phyloP scores from a whole-genome alignment of 2,797 vertebrate genomes.

The Leptoclinus maculatus region DNA sequence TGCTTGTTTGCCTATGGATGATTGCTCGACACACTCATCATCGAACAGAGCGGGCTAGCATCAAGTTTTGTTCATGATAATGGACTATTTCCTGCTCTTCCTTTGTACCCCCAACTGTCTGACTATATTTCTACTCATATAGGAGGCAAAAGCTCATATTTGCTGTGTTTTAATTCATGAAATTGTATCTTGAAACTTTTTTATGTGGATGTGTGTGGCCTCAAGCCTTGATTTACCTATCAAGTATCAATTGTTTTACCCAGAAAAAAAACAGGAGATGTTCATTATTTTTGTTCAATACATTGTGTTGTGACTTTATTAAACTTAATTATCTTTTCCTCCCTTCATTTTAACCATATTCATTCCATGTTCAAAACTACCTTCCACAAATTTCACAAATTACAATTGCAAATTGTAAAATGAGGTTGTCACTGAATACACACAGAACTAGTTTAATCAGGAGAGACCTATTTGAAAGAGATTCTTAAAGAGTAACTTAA shows the following conservation, averaged over 20 bases:
- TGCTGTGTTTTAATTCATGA: not conserved
- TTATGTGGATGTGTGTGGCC: not conserved
- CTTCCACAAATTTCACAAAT: no score
- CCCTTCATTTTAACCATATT: not conserved
- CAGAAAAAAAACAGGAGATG: no score
- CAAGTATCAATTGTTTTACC: no score
- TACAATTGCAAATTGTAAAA: no score
- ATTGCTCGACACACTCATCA: slow-evolving; percentile 5
- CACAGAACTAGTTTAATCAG: not conserved
- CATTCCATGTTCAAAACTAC: no score
- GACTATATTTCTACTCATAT: not conserved
- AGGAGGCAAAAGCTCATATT: not conserved
- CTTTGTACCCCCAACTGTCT: no score
- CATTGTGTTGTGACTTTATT: not conserved
- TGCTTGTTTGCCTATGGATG: slow-evolving; percentile 13
- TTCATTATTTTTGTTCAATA: not conserved
- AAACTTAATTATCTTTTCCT: not conserved
- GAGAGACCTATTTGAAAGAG: no score
- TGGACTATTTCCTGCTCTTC: not conserved
- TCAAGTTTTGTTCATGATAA: slow-evolving; percentile 5
- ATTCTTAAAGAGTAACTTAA: no score
- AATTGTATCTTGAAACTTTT: not conserved
- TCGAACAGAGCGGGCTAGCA: not conserved
- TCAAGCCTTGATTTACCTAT: not conserved
- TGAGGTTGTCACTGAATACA: no score